A percentile compares a stretch with the other conserved stretches of the same genome.
Conservation (phyloP, 2,888 invertebrate species). For the Thalpophila matura region DNA sequence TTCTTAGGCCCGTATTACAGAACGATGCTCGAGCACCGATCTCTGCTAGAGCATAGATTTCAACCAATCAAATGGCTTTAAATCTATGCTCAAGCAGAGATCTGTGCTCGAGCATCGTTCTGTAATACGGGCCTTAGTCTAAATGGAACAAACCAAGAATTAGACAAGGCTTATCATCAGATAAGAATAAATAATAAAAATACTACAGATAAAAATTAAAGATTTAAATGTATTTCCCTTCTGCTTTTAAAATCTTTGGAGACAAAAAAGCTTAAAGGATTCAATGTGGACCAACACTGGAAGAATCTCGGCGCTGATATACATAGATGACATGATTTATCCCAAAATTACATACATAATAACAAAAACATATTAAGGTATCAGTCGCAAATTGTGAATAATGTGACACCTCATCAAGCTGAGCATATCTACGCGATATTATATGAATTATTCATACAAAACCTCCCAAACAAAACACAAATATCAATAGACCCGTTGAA, state of each 20-base stretch:
- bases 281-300: background rate
- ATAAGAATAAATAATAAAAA: background rate
- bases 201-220: too few species aligned
- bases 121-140: too few species aligned
- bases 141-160: too few species aligned
- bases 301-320: background rate
- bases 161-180: background rate
- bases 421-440: conserved; percentile 67
- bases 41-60: too few species aligned
- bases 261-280: background rate
- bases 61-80: too few species aligned
- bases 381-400: conserved; percentile 82
- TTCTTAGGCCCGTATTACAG: too few species aligned
- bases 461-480: conserved; percentile 50
- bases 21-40: too few species aligned
- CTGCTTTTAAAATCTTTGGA: background rate
- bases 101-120: too few species aligned
- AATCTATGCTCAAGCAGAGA: too few species aligned
- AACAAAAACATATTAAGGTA: conserved; percentile 72
- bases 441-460: conserved; percentile 82
- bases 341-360: conserved; percentile 47
- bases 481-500: conserved; percentile 47
- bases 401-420: conserved; percentile 79
- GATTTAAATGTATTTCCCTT: too few species aligned
- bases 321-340: conserved; percentile 30